Base-by-base conservation (phyloP, 2,888 invertebrate genomes). In the Artemia sinica region DNA sequence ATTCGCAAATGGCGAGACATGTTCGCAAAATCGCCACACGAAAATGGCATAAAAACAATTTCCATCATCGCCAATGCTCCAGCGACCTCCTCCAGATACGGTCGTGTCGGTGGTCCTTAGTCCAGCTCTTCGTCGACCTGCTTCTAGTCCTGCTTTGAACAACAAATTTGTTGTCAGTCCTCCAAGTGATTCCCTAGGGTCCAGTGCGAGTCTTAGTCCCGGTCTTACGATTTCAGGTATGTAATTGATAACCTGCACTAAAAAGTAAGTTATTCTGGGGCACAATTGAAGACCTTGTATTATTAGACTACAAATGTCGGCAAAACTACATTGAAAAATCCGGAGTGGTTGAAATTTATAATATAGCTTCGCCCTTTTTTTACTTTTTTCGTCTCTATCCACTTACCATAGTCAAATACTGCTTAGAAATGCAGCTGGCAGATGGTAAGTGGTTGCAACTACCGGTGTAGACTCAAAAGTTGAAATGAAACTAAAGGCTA, bases 1-100 rank as follows among this genome's bases (percentile, higher is more conserved):
- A 86, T 95, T 70, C 91, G 91, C 75, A 84, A 87, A 80, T 95
- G 95, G 95, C 86, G 94, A 75, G 88, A 88, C 80, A 85, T 90
- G 80, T 85, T 93, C 2, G 58, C 58, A 8, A n/a, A 18, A 58
- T n/a, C 58, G 8, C 14, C 58, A 8, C n/a, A 58, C 58, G 58
- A 58, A 9, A 58, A 58, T 58, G 58, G 58, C 58, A n/a, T 58
- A 14, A 58, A 58, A 58, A 58, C 58, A 58, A 58, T n/a, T 58
- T 18, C 58, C 58, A 14, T 14, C 67, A n/a, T 67, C 48, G 49
- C 67, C 67, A 9, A 49, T 66, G 67, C 14, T 50, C 50, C 49
- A 50, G 51, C 50, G 14, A 13, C 67, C 14, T 50, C 51, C 14
- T 11, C 48, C 18, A 49, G 69, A 51, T 11, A 13, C 69, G 67